A percentile compares a stretch with the other conserved stretches of the same genome.
phyloP scores from a whole-genome alignment of 1,140 invertebrate species.

The Cotesia vestalis region DNA sequence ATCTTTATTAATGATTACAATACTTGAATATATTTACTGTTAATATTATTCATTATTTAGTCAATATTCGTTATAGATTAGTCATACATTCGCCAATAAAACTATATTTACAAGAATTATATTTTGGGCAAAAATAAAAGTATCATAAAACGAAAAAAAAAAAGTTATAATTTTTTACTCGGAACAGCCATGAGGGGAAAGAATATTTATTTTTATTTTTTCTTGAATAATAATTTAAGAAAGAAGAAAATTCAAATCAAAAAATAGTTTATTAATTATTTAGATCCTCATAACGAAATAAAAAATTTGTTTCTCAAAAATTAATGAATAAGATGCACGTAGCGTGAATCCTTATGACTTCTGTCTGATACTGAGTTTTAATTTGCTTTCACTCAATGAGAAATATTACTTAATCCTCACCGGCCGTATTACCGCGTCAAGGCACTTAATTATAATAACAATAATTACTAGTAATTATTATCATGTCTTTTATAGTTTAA shows the following conservation, averaged over 20 bases:
- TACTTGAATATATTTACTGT: neutral
- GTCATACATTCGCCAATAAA: conserved; percentile 32
- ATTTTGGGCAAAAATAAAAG: conserved; percentile 25
- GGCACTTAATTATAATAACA: conserved; percentile 25
- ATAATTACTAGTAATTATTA: conserved; percentile 32
- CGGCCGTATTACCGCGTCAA: conserved; percentile 51
- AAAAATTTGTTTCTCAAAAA: conserved; percentile 8
- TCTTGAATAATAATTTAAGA: conserved; percentile 31
- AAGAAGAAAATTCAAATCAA: conserved; percentile 32
- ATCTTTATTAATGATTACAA: too few species aligned
- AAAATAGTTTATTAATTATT: conserved; percentile 32
- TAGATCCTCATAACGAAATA: conserved; percentile 4
- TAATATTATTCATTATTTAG: conserved; percentile 16
- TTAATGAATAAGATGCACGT: conserved; percentile 15
- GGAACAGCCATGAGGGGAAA: conserved; percentile 64
- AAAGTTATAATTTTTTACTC: conserved; percentile 19
- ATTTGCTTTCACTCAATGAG: conserved; percentile 26
- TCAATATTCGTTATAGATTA: conserved; percentile 17
- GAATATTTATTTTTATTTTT: conserved; percentile 55
- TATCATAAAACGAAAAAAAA: conserved; percentile 20
- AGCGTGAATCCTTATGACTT: conserved; percentile 25
- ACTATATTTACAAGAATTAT: conserved; percentile 34
- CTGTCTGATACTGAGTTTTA: neutral
- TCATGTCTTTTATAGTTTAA: conserved; percentile 19
- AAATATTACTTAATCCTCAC: conserved; percentile 67